Base-by-base conservation (phyloP, 2,797 vertebrate species). In the Myotis findleyi region DNA sequence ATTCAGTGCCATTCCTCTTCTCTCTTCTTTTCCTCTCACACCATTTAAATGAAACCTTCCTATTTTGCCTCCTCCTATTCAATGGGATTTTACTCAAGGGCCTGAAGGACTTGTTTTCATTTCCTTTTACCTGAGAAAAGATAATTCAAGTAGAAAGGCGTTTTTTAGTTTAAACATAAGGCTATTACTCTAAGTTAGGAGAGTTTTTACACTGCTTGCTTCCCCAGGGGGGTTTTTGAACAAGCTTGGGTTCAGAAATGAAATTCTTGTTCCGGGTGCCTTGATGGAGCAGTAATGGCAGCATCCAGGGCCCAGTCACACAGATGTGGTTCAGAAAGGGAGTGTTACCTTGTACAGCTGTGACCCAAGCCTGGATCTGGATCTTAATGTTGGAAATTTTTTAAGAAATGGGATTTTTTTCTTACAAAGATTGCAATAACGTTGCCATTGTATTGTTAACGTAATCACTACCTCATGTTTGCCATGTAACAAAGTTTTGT, bases 111-210 rank as follows among this genome's bases (percentile, higher is more conserved):
- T 92, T 94, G 51, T 85, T 75, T 95, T 91, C 36, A 47, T 47
- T 64, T 82, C 30, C 57, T 93, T 76, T 93, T 89, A 85, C 84
- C n/a, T 75, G 55, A 93, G 51, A 80, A 71, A 87, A 10, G 30
- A 49, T 72, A 25, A 72, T 92, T 71, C 11, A 95, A 53, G 57
- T 72, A 62, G 75, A 57, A 92, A 80, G 71, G 21, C 51, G 51
- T 73, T 82, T 96, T 87, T 62, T 20, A 55, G 17, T 72, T 57
- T 87, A 87, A 89, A 81, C 51, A 20, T 33, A 73, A 68, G 55
- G 18, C 51, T 80, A 7, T 11, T 82, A 30, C 21, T 20, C 6
- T 81, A 85, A 41, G 18, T 85, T 84, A 87, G 85, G 73, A 84
- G 33, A 38, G 77, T 57, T 81, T 62, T 93, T 83, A 64, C 12